Evolutionary conservation across 1,140 invertebrate genomes (phyloP).

Genomic region (Drosophila sulfurigaster): DNA sequence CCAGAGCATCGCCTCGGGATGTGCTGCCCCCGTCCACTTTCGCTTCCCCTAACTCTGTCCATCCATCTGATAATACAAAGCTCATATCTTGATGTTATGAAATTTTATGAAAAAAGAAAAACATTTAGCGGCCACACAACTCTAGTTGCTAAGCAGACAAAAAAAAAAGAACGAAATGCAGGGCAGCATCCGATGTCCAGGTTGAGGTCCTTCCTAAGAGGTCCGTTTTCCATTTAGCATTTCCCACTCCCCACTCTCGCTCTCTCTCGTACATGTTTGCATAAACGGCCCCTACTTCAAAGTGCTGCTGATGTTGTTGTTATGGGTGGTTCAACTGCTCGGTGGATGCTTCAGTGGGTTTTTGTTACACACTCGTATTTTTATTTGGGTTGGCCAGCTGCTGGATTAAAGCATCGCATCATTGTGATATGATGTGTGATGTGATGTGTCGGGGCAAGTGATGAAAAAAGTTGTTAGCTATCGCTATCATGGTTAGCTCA

Average conservation of each 20-base stretch:
- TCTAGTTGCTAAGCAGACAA: not conserved
- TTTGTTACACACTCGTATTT: conserved; percentile 21
- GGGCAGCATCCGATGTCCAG: conserved; percentile 56
- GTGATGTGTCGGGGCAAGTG: conserved; percentile 50
- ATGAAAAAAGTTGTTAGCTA: conserved; percentile 61
- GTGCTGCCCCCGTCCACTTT: not conserved
- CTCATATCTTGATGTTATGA: conserved; percentile 79
- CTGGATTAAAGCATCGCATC: conserved; percentile 63
- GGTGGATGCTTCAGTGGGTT: conserved; percentile 33
- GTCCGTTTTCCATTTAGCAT: conserved; percentile 22
- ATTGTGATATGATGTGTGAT: conserved; percentile 43
- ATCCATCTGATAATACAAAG: conserved; percentile 75
- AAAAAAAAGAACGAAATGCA: not conserved
- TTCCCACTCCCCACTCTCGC: conserved; percentile 19
- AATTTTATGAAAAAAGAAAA: conserved; percentile 54
- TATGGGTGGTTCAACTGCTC: not conserved
- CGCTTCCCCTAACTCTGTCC: conserved; percentile 6
- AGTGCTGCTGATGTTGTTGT: conserved; percentile 46
- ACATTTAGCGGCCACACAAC: conserved; percentile 45
- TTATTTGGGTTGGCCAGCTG: conserved; percentile 53
- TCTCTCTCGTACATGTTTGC: conserved; percentile 56
- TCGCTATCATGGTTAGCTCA: conserved; percentile 56
- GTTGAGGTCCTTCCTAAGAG: conserved; percentile 13
- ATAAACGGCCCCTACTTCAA: conserved; percentile 76
- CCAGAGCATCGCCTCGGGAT: conserved; percentile 25